Evolutionary conservation across 1,140 invertebrate species (phyloP), one percentile per base, ranked within the genome.

Genomic region (Harpegnathos saltator): DNA sequence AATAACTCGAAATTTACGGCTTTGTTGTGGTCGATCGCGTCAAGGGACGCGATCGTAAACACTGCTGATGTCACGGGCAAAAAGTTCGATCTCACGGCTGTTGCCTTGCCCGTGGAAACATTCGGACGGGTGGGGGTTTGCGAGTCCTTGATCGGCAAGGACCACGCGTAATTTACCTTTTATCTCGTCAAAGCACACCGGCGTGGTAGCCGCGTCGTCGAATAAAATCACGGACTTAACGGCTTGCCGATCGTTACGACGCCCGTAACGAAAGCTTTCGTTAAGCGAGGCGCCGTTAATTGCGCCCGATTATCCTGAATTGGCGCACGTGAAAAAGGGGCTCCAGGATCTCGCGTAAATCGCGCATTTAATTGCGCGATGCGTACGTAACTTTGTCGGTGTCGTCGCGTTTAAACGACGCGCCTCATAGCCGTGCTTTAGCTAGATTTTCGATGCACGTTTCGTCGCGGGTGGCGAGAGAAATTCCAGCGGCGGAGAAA

Each of bases 141-240:
- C 15, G n/a, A 15, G 7, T 65, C 50, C 33, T 65, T 1, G 26
- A 17, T 75, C 44, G 44, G 14, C 44, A 29, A 75, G 38, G 14
- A 15, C 48, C 19, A 19, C 2, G 5, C 9, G 12, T 68, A 56
- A 54, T 29, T 75, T 77, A 52, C 29, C 29, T 22, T 77, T 77
- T 63, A 77, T 66, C 44, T 52, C 61, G 17, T 77, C 59, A 77
- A 77, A 66, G 26, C 52, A n/a, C 44, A 44, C 19, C 7, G n/a
- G 38, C 7, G n/a, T 22, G 22, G 65, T 52, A 22, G 14, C 14
- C 26, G 14, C 26, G 44, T 15, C 11, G 38, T 65, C 61, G 24
- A 65, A 77, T 77, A 77, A 77, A 77, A 66, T 54, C 22, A 19
- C 26, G 48, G 26, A 66, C 52, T 75, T 77, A 77, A 77, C 15